Percentiles rank a stretch among this genome's conserved stretches.
Evolutionary conservation across 37 sponge, comb jelly and placozoan genomes (phyloP).

Genomic region (Ianthella basta): DNA sequence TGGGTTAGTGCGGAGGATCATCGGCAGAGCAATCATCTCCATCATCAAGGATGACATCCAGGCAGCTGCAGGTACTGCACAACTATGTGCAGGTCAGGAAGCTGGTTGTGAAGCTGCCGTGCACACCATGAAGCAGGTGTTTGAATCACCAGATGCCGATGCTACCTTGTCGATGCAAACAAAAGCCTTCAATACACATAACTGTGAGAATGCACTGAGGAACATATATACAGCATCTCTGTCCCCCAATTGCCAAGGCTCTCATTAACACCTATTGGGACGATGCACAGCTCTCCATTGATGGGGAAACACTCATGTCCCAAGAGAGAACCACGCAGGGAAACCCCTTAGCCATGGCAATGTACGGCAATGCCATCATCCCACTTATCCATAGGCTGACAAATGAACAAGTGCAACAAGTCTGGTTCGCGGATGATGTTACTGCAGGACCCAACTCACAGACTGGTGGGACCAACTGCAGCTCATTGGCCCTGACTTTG

Average conservation of each 20-base stretch:
- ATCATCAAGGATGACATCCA: constrained; percentile 9
- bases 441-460: not conserved
- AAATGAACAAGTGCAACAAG: not conserved
- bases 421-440: not conserved
- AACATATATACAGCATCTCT: not conserved
- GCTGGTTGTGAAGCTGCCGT: constrained; percentile 17
- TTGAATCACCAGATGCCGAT: not conserved
- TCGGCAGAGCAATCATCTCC: not conserved
- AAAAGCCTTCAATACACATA: not conserved
- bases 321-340: not conserved
- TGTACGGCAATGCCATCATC: not conserved
- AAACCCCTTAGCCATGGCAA: not conserved
- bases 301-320: constrained; percentile 4
- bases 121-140: not conserved
- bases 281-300: not conserved
- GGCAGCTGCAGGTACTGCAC: not conserved
- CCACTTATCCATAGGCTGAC: not conserved
- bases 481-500: not conserved
- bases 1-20: too few relatives aligned
- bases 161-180: not conserved
- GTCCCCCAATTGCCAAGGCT: not conserved
- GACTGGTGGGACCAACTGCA: not conserved
- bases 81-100: constrained; percentile 13
- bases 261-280: constrained; percentile 1
- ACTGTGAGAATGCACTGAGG: not conserved